Conservation (phyloP, 2,797 vertebrate genomes). For the Morelia viridis region DNA sequence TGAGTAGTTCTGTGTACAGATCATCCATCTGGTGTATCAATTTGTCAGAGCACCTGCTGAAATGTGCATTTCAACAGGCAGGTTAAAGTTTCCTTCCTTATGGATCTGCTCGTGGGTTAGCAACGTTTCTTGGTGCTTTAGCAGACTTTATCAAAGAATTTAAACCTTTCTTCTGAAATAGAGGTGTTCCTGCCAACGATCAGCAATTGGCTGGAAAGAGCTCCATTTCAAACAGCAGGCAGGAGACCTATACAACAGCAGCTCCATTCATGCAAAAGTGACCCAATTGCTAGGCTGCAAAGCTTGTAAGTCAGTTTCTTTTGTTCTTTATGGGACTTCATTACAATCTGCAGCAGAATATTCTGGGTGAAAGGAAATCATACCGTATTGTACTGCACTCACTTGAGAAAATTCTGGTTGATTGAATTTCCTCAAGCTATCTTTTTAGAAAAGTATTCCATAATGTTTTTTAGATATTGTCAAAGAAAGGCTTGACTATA, state of each 20-base stretch:
- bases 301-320: background rate
- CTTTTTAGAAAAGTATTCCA: slow-evolving; percentile 23
- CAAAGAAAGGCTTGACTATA: background rate
- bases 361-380: background rate
- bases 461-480: background rate
- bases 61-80: slow-evolving; percentile 4
- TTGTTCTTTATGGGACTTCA: background rate
- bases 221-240: background rate
- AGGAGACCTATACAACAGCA: background rate
- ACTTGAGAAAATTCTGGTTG: background rate
- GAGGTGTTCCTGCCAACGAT: background rate
- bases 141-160: background rate
- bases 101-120: background rate
- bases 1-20: background rate
- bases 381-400: background rate
- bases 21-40: background rate
- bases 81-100: background rate
- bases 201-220: background rate
- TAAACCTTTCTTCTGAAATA: background rate
- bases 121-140: background rate
- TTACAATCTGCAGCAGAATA: background rate
- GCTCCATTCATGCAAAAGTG: background rate
- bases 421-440: background rate
- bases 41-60: background rate
- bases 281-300: background rate